Conservation (phyloP, 2,113 vertebrate species). For the Ophthalmotilapia sp. region DNA sequence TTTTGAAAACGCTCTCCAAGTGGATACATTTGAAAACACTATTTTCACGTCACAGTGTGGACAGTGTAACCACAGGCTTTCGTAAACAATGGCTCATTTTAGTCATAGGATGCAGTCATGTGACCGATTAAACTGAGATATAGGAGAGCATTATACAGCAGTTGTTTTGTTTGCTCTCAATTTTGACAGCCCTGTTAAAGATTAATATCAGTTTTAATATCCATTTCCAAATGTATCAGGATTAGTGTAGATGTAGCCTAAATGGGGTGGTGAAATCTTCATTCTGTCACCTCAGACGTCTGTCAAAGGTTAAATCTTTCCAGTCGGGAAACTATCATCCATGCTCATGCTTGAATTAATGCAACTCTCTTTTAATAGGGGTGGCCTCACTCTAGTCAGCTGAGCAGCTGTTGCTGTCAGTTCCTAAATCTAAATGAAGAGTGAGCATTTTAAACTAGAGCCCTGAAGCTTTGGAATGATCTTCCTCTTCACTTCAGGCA, state of each 20-base stretch:
- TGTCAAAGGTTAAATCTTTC: accelerated
- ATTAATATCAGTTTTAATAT: not conserved
- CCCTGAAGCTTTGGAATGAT: accelerated
- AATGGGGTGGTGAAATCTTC: not conserved
- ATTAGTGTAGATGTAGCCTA: not conserved
- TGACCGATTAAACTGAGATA: accelerated
- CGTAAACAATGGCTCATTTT: accelerated
- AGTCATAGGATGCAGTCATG: accelerated
- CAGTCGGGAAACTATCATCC: accelerated
- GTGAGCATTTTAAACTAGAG: accelerated
- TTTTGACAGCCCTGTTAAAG: not conserved
- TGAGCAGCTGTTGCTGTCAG: accelerated
- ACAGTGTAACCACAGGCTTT: accelerated
- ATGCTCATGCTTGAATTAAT: accelerated
- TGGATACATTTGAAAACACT: no score
- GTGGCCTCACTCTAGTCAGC: not conserved
- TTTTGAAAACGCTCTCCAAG: no score
- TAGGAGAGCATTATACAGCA: not conserved
- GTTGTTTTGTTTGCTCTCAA: no score
- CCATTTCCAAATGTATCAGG: no score
- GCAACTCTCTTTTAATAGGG: accelerated
- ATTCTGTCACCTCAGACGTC: not conserved
- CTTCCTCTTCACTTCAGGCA: accelerated
- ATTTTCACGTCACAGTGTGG: accelerated
- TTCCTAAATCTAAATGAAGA: accelerated